These are phyloP conservation scores for Nasua narica DNA, from an alignment of 2,797 vertebrate species.

Conservation along the genomic window DNA sequence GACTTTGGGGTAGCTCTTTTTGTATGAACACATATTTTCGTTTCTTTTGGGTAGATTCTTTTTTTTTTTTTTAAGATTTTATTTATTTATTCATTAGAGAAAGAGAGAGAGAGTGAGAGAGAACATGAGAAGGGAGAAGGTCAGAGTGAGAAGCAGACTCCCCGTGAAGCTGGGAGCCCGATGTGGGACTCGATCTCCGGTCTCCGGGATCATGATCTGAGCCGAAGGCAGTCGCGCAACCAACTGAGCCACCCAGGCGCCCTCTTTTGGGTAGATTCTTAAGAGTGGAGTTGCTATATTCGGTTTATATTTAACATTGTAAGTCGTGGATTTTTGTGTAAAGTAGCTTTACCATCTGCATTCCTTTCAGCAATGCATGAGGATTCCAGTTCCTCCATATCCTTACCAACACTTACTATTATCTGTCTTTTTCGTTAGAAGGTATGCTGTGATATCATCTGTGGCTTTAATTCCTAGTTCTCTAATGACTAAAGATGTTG, in stretches of 20 bases:
- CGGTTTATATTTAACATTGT: neutral
- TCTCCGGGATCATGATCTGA: too few relatives aligned
- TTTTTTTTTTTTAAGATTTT: too few relatives aligned
- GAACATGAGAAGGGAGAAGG: too few relatives aligned
- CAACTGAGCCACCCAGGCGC: too few relatives aligned
- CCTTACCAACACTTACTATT: neutral
- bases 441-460: neutral
- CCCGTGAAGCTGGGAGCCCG: too few relatives aligned
- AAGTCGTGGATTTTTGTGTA: neutral
- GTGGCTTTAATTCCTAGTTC: neutral
- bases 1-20: neutral
- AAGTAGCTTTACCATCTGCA: neutral
- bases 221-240: too few relatives aligned
- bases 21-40: neutral
- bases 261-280: too few relatives aligned
- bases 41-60: too few relatives aligned
- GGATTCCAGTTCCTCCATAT: neutral
- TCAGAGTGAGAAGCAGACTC: too few relatives aligned
- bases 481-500: neutral
- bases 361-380: neutral
- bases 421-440: neutral
- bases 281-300: neutral
- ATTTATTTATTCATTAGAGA: too few relatives aligned
- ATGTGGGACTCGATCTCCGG: too few relatives aligned
- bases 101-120: too few relatives aligned